phyloP scores from a whole-genome alignment of 2,797 vertebrate species.

The Adelosebastes latens region DNA sequence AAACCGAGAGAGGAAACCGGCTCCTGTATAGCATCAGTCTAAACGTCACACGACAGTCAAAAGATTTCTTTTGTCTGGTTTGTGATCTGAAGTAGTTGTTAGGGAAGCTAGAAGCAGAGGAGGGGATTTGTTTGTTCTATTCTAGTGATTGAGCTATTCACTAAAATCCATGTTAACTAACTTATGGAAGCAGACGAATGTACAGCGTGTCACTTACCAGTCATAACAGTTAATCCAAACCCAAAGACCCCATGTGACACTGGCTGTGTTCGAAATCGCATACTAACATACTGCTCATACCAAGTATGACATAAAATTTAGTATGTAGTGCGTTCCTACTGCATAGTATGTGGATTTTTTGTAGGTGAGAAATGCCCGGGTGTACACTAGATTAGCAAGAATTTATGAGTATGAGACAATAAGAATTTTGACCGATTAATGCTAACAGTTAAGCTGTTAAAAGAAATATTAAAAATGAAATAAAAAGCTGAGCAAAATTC shows the following conservation, averaged over 20 bases:
- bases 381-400: too few species aligned
- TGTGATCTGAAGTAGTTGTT: background rate
- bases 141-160: background rate
- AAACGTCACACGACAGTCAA: background rate
- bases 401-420: background rate
- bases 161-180: slow-evolving; percentile 13
- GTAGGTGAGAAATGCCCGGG: too few species aligned
- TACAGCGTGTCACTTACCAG: background rate
- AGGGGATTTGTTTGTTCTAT: background rate
- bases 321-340: background rate
- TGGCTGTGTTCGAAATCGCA: background rate
- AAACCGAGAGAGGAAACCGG: background rate
- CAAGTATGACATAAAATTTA: accelerated
- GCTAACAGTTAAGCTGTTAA: too few species aligned
- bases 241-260: background rate
- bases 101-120: background rate
- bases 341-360: background rate
- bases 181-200: slow-evolving; percentile 1
- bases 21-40: background rate
- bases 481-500: too few species aligned
- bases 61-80: background rate
- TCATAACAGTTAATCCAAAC: slow-evolving; percentile 9
- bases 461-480: too few species aligned
- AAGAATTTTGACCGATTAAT: too few species aligned
- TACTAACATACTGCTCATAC: background rate